Base-by-base conservation (phyloP, 2,797 vertebrate species). In the Tenualosa thibaudeaui region DNA sequence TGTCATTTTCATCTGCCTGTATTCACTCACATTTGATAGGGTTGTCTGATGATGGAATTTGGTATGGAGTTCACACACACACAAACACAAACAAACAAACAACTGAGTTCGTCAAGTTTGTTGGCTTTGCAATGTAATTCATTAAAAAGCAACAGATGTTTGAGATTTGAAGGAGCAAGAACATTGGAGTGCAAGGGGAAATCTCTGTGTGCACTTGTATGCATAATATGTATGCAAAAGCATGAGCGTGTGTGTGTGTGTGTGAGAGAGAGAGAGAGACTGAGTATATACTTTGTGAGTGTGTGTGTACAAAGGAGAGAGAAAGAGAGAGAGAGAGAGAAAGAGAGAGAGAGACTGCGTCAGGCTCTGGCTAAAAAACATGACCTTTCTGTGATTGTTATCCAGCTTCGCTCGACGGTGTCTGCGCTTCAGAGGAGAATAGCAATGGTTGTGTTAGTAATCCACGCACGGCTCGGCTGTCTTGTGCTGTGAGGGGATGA, bases 301-400 rank as follows among this genome's bases (percentile, higher is more conserved):
- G 15, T 71, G 12, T 78, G 50, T 83, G 81, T 54, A 19, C 50
- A 51, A 51, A 12, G 50, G 50, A 50, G 62, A 60, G 54, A 84
- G 58, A 17, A 31, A 31, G 31, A 31, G 22, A 83, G 81, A 56
- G 62, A 19, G 15, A 83, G 81, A 50, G 62, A 51, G 50, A 51
- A 8, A 50, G 62, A 60, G 54, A 84, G 60, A 19, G 22, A 83
- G 81, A 56, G 62, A 51, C 51, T 60, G n/a, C 17, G 78, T 40
- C 81, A 10, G 46, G 68, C 49, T 31, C 17, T 19, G 56, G 37
- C 83, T 85, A 60, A 84, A 86, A 86, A 87, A 85, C 60, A 86
- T 88, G 86, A 89, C 87, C 87, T 88, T 89, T 89, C 62, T 81
- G 71, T 87, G 84, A 90, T 85, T 78, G 87, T 84, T 84, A 86